phyloP scores from a whole-genome alignment of 1,140 invertebrate species.

The Aphelinus atriplicis region DNA sequence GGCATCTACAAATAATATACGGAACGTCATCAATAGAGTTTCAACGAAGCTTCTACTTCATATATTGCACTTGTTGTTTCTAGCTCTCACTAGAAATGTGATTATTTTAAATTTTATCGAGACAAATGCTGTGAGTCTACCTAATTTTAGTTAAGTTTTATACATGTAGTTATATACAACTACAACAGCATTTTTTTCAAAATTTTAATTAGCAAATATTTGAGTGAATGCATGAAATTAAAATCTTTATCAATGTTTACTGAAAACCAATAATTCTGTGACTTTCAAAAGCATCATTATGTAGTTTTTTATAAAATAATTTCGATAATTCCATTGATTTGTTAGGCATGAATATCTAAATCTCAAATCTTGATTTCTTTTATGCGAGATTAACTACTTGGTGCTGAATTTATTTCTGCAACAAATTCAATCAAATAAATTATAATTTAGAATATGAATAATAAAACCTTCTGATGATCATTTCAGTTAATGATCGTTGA shows the following conservation, averaged over 20 bases:
- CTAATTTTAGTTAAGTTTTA: constrained; percentile 30
- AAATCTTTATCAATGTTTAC: neutral
- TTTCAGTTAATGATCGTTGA: too few species aligned
- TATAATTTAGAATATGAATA: too few species aligned
- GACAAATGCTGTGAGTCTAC: constrained; percentile 9
- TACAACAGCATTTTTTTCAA: constrained; percentile 13
- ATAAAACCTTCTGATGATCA: too few species aligned
- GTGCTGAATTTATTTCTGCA: too few species aligned
- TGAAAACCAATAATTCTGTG: constrained; percentile 21
- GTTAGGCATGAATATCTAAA: too few species aligned
- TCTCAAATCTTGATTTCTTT: too few species aligned
- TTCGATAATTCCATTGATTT: too few species aligned
- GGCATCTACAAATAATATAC: neutral
- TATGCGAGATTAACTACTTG: too few species aligned
- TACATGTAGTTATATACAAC: constrained; percentile 3
- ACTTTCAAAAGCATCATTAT: neutral
- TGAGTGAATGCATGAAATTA: too few species aligned
- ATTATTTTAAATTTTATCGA: constrained; percentile 23
- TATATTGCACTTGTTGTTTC: constrained; percentile 28
- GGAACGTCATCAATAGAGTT: neutral
- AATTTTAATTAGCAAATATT: constrained; percentile 22
- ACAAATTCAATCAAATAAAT: too few species aligned
- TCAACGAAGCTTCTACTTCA: constrained; percentile 9
- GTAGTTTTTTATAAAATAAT: too few species aligned
- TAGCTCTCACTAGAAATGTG: constrained; percentile 28